Evolutionary conservation across 1,140 invertebrate genomes (phyloP).

Genomic region (Drosophila fuyamai): DNA sequence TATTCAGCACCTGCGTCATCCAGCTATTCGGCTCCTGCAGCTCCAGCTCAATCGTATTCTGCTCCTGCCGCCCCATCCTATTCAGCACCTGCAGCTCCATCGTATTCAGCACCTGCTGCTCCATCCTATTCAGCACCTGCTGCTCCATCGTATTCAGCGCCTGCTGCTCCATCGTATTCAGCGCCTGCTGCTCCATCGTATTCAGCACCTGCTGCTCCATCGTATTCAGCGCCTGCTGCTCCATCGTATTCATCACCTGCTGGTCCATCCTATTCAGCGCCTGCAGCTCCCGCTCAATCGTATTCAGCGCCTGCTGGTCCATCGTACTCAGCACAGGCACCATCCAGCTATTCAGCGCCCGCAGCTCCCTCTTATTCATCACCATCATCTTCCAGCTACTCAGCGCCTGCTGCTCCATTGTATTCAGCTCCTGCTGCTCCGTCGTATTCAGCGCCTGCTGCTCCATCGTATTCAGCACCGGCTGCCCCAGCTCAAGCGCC

Average conservation of each 20-base stretch:
- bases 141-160: conserved; percentile 8
- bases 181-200: conserved; percentile 20
- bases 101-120: conserved; percentile 23
- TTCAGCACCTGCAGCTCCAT: conserved; percentile 18
- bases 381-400: conserved; percentile 4
- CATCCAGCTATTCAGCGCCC: conserved; percentile 3
- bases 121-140: conserved; percentile 32
- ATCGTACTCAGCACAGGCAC: conserved; percentile 16
- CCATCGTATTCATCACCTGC: conserved; percentile 31
- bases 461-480: conserved; percentile 27
- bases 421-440: conserved; percentile 17
- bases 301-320: conserved; percentile 20
- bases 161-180: conserved; percentile 19
- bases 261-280: conserved; percentile 28
- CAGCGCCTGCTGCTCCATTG: conserved; percentile 4
- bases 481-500: conserved; percentile 10
- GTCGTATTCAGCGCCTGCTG: not conserved
- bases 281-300: not conserved
- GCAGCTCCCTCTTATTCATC: conserved; percentile 15
- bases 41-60: conserved; percentile 15
- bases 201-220: conserved; percentile 30
- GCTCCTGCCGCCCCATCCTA: conserved; percentile 12
- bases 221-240: conserved; percentile 32
- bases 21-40: conserved; percentile 20
- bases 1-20: conserved; percentile 36